phyloP scores from a whole-genome alignment of 1,140 invertebrate genomes.

The Cotesia glomerata region DNA sequence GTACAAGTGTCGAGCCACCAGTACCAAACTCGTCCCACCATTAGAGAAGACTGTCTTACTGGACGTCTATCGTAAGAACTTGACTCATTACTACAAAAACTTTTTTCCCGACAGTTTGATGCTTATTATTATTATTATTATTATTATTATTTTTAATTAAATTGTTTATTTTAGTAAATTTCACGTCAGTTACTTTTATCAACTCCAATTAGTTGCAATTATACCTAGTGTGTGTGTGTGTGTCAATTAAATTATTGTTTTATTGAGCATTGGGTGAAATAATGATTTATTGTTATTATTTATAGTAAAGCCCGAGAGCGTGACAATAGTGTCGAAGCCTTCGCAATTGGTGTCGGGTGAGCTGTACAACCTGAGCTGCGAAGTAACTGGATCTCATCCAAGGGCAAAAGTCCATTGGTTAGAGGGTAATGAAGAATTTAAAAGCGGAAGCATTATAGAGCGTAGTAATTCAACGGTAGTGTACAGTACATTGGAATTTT shows the following conservation, averaged over 20 bases:
- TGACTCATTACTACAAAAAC: not conserved
- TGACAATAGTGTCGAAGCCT: conserved; percentile 77
- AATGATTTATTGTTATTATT: conserved; percentile 1
- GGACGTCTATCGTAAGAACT: conserved; percentile 78
- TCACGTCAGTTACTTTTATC: too few relatives aligned
- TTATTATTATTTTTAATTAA: not conserved
- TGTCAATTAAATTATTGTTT: too few relatives aligned
- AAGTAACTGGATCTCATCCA: conserved; percentile 82
- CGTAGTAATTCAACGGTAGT: conserved; percentile 73
- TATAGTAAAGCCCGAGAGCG: conserved; percentile 77
- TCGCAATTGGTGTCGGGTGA: conserved; percentile 78
- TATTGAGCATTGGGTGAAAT: not conserved
- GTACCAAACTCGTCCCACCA: conserved; percentile 83
- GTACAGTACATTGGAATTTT: conserved; percentile 78
- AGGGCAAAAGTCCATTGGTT: conserved; percentile 82
- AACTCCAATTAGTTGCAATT: too few relatives aligned
- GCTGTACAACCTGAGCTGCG: conserved; percentile 77
- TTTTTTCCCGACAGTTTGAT: not conserved
- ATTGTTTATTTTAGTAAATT: too few relatives aligned
- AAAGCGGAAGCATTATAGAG: conserved; percentile 67
- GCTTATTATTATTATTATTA: not conserved
- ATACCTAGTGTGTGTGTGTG: too few relatives aligned
- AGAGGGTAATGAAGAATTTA: conserved; percentile 76
- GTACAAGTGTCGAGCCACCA: conserved; percentile 84
- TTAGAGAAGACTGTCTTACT: conserved; percentile 78